Base-by-base conservation (phyloP, 2,113 vertebrate genomes). In the Archilochus colubris region DNA sequence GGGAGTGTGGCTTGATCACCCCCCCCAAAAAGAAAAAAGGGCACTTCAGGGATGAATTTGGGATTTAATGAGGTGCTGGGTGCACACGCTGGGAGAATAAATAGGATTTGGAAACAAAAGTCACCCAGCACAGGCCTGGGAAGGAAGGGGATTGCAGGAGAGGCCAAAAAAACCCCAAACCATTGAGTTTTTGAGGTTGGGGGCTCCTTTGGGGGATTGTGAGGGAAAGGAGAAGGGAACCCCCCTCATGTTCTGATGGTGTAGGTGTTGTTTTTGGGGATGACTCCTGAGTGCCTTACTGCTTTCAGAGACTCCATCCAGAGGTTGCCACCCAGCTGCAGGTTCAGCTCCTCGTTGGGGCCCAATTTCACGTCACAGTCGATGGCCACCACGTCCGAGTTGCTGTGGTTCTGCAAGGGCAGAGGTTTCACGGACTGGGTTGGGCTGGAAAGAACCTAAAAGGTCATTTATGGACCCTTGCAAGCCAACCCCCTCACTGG, bases 321-420 rank as follows among this genome's bases (percentile, higher is more conserved):
- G 20, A 99, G 98, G 16, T 95, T 94, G 27, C 99, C 99, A 21
- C 48, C 76, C 53, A 99, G 57, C 15, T 94, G 97, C 89, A 99
- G 76, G 84, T 61, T 95, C 75, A 98, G 85, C 84, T 98, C 98
- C 91, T 97, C 95, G 24, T 93, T 97, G 58, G 98, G 96, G 4
- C 96, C 96, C 50, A 99, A 50, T 8, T 33, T 95, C 88, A 99
- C 92, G 0, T 76, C 63, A 95, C 99, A 99, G 77, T 96, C 94
- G 11, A 99, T 98, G 86, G 91, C 95, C 59, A 98, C 12, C 4
- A 98, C 94, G 1, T 91, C 97, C 0, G 98, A 98, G 95, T 98
- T 99, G 91, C 98, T 99, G 73, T 97, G 97, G 89, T 99, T 99
- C 99, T 99, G 95, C 69, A 87, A 67, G 46, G 88, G 94, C 25